phyloP scores from a whole-genome alignment of 2,888 invertebrate species.

The Cenopis cana region DNA sequence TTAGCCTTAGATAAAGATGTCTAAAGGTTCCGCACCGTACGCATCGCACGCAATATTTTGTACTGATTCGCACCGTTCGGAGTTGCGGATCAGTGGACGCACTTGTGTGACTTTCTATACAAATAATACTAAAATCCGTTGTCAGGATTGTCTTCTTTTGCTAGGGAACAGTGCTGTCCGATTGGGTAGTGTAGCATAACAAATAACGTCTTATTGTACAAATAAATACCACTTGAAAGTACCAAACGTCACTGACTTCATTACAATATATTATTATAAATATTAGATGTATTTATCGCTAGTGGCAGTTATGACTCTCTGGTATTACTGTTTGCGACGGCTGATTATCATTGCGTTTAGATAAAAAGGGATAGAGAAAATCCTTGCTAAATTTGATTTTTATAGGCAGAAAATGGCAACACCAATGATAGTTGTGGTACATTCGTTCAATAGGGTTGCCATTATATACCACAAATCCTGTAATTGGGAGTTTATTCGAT shows the following conservation, averaged over 20 bases:
- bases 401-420: neutral
- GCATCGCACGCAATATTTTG: no score
- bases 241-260: slow-evolving; percentile 69
- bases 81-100: no score
- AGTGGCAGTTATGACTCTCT: slow-evolving; percentile 82
- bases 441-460: neutral
- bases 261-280: slow-evolving; percentile 66
- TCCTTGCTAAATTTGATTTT: neutral
- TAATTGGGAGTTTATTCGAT: neutral
- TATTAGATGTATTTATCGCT: slow-evolving; percentile 73
- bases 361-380: slow-evolving; percentile 20
- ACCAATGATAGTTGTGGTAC: neutral
- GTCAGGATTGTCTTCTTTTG: neutral
- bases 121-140: no score
- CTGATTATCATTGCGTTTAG: slow-evolving; percentile 35
- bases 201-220: slow-evolving; percentile 58
- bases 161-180: neutral
- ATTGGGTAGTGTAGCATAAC: neutral
- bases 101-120: no score
- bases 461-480: neutral
- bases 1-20: no score
- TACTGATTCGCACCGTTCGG: no score
- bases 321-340: slow-evolving; percentile 58
- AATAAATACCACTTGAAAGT: slow-evolving; percentile 63
- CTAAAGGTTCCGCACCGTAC: no score